A percentile compares a stretch with the other conserved stretches of the same genome.
These are phyloP conservation scores for Bombycilla garrulus DNA, from an alignment of 2,113 vertebrate species.

Conservation along the genomic window DNA sequence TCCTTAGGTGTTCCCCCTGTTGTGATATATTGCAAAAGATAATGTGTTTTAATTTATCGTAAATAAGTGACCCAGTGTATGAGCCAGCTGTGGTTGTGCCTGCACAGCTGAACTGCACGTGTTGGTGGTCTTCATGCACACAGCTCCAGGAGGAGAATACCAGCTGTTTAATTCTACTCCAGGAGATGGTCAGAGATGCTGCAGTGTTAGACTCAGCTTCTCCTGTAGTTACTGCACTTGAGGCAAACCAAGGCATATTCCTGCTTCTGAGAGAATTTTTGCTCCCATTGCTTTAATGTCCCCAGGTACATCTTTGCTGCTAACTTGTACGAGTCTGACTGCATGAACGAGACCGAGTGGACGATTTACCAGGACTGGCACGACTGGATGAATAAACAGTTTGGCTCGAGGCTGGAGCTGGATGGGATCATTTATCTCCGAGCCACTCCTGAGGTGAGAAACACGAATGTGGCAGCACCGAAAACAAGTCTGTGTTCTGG, in stretches of 20 bases:
- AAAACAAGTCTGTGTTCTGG: accelerated
- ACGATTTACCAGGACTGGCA: slow-evolving; percentile 96
- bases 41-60: neutral
- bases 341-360: slow-evolving; percentile 93
- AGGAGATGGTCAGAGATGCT: accelerated
- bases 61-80: neutral
- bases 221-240: neutral
- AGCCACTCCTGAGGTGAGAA: slow-evolving; percentile 86
- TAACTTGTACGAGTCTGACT: slow-evolving; percentile 90
- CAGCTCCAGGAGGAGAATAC: neutral
- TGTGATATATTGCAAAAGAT: neutral
- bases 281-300: neutral
- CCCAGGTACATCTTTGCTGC: slow-evolving; percentile 92
- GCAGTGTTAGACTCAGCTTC: neutral
- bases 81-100: neutral
- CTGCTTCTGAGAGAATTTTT: neutral
- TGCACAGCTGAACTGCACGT: neutral
- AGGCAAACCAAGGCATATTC: neutral
- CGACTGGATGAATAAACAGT: slow-evolving; percentile 88
- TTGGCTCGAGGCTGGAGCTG: slow-evolving; percentile 83
- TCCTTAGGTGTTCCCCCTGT: neutral
- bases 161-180: neutral
- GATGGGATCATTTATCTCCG: slow-evolving; percentile 94
- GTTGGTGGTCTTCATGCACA: neutral
- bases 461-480: accelerated